Evolutionary conservation across 2,888 invertebrate species (phyloP), one percentile per base, ranked within the genome.

Genomic region (Apotomis betuletana): DNA sequence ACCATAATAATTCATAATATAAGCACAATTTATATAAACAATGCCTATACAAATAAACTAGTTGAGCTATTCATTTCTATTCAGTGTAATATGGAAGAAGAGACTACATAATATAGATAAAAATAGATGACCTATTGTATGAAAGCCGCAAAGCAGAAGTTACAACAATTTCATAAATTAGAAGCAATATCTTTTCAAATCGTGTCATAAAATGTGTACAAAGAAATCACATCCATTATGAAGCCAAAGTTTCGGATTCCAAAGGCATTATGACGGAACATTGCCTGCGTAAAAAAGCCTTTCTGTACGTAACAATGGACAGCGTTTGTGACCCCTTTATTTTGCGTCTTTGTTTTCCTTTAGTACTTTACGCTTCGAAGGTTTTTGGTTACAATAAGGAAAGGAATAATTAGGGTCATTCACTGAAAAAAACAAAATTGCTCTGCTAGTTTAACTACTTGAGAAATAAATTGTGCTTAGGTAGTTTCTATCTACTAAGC

Each of bases 231-330:
- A 41, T 44, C 58, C 12, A 68, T 67, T 58, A 67, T 62, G 44
- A n/a, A 38, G 44, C 74, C 75, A 75, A 75, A 75, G 74, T 76
- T 75, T 74, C 63, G 68, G 63, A 67, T 74, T 74, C 62, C 67
- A 83, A 81, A 77, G 79, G 77, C 67, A 81, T 82, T 82, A 80
- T 84, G 75, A 73, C 73, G 75, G 82, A 71, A 77, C 80, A 75
- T 78, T 77, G 82, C 80, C 81, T 83, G 81, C 79, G 76, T 74
- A 76, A 77, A 76, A 79, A 81, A 80, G 76, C 79, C 76, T 81
- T 80, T 83, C 78, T 77, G 70, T 73, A 36, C 65, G 52, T 54
- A 65, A 73, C 65, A 68, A 68, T 68, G 62, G 54, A 10, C 58
- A 54, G 74, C 67, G 73, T 76, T 76, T 79, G 76, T 77, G 78